Percentiles rank a stretch among this genome's conserved stretches.
Conservation (phyloP, 64 coral and sea anemone genomes). For the Hydrozoanthus tunicans region DNA sequence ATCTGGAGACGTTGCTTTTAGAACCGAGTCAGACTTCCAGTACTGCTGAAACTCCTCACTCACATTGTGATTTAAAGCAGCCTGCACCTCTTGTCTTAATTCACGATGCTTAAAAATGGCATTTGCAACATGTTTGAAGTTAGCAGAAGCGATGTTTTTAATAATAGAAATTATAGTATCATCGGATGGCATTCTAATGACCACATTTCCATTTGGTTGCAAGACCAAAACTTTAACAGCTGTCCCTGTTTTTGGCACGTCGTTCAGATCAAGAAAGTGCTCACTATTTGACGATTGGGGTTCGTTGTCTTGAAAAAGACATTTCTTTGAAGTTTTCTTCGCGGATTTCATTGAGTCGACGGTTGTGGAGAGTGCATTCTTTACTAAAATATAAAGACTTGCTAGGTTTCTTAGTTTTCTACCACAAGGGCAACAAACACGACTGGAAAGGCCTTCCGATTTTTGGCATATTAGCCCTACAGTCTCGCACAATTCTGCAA, state of each 20-base stretch:
- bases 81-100: background rate
- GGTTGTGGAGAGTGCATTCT: background rate
- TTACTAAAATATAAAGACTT: constrained; percentile 7
- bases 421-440: constrained; percentile 29
- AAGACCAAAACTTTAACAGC: constrained; percentile 25
- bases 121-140: constrained; percentile 53
- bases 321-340: constrained; percentile 13
- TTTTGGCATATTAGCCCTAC: background rate
- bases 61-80: background rate
- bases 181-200: background rate
- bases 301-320: constrained; percentile 10
- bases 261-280: constrained; percentile 10
- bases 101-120: constrained; percentile 28
- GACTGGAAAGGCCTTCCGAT: background rate
- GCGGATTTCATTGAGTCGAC: background rate
- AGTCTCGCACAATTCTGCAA: constrained; percentile 25
- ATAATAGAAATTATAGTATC: constrained; percentile 16
- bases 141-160: constrained; percentile 34
- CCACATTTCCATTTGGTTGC: constrained; percentile 32
- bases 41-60: background rate
- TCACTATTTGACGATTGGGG: background rate
- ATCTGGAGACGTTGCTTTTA: background rate
- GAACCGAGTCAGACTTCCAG: background rate
- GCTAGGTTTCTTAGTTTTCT: constrained; percentile 51
- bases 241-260: background rate